Evolutionary conservation across 2,888 invertebrate genomes (phyloP), one percentile per base, ranked within the genome.

Genomic region (Drosophila trichaetosa): DNA sequence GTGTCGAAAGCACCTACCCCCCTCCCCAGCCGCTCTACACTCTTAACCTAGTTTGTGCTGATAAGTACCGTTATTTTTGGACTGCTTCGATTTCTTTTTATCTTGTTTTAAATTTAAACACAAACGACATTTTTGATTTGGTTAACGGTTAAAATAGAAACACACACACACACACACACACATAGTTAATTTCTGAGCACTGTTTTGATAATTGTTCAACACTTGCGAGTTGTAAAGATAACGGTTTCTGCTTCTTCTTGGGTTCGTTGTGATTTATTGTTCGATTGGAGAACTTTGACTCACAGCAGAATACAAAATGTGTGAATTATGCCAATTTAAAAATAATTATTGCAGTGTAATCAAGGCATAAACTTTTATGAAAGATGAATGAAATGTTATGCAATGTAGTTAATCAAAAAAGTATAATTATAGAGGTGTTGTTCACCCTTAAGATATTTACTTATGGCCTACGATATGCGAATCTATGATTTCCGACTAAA

Each of bases 81-180:
- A 63, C 51, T 40, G 29, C 49, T 34, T 61, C 24, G 24, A 24
- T 46, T 46, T 40, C 42, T 54, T 66, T 74, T 87, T 85, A 87
- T 85, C 88, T 69, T 83, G 79, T 83, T 80, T 76, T 82, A 87
- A 87, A 87, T 75, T 83, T 85, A 83, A 81, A 69, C 79, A 75
- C 86, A 76, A n/a, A 54, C 48, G 46, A 51, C 13, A 56, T 29
- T 16, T 48, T 52, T 59, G 56, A 36, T 63, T 40, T 48, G 40
- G 48, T 70, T 69, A 36, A 61, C 59, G 57, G 64, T 70, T 59
- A 56, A 59, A 62, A 40, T 38, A 46, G 16, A 24, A 2, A 24
- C 46, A 16, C 24, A 46, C 4, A 21, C n/a, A 11, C 21, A 52
- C 48, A 53, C 21, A 46, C 46, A 13, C 54, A 49, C 40, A 69